A percentile compares a stretch with the other conserved stretches of the same genome.
Evolutionary conservation across 2,888 invertebrate genomes (phyloP).

Genomic region (Geophilus truncorum): DNA sequence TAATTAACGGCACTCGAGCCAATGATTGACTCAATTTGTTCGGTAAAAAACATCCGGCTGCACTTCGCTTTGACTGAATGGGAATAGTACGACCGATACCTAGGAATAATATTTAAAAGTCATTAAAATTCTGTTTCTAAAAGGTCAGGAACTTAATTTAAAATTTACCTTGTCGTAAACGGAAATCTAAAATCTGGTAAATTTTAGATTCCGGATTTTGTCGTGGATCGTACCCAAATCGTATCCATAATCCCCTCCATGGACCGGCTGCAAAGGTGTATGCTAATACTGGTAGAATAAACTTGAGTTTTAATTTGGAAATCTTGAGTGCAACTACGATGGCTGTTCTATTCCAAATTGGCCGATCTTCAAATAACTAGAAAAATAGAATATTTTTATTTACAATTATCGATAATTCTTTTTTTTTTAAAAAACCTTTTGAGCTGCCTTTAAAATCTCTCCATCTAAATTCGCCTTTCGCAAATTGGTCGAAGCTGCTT

Average conservation of each 20-base stretch:
- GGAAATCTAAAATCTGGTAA: conserved; percentile 83
- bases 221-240: conserved; percentile 86
- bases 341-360: conserved; percentile 82
- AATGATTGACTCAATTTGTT: conserved; percentile 25
- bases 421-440: no score
- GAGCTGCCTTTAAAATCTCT: background rate
- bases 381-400: no score
- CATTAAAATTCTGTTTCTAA: background rate
- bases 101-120: background rate
- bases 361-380: conserved; percentile 74
- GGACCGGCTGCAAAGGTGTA: conserved; percentile 85
- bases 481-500: background rate
- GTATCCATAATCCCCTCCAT: conserved; percentile 87
- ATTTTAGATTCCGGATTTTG: conserved; percentile 68
- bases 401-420: no score
- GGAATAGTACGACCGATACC: background rate
- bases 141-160: background rate
- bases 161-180: conserved; percentile 45
- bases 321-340: conserved; percentile 52
- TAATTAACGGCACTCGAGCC: background rate
- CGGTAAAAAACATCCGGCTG: background rate
- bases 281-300: conserved; percentile 73
- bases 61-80: background rate
- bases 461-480: background rate
- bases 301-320: conserved; percentile 55